phyloP scores from a whole-genome alignment of 23 tunicate genomes.

The Halocynthia aurantium region DNA sequence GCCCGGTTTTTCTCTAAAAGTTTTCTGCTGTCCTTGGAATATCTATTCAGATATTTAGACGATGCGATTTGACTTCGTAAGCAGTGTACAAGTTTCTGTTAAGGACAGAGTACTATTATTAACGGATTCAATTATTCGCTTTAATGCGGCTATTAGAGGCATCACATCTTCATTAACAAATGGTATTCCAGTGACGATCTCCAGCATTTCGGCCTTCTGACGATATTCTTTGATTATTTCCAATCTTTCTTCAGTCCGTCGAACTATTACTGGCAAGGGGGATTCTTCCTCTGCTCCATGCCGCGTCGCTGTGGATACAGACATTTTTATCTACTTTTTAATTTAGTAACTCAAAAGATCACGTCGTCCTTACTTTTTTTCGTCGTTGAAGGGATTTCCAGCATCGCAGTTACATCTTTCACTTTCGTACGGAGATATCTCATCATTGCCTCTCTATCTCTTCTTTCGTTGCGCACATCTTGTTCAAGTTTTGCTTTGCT shows the following conservation, averaged over 20 bases:
- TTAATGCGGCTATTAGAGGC: not conserved
- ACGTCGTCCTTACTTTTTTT: slow-evolving; percentile 12
- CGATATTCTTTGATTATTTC: slow-evolving; percentile 29
- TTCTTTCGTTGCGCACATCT: slow-evolving; percentile 5
- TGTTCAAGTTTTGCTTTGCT: not conserved
- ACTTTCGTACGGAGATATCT: not conserved
- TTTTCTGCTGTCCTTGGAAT: not conserved
- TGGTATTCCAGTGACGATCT: slow-evolving; percentile 55
- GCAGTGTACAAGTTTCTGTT: not conserved
- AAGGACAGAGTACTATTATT: not conserved
- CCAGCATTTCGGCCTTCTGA: slow-evolving; percentile 32
- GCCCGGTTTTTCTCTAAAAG: not conserved
- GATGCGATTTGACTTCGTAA: not conserved
- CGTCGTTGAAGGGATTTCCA: not conserved
- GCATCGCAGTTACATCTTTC: not conserved
- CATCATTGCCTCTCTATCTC: not conserved
- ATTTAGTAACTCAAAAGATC: slow-evolving; percentile 5
- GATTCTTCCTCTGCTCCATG: not conserved
- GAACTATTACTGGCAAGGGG: slow-evolving; percentile 5
- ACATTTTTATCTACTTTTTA: not conserved
- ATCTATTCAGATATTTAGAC: not conserved
- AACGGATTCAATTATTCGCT: not conserved
- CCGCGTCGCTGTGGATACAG: slow-evolving; percentile 13
- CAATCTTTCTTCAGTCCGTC: slow-evolving; percentile 20
- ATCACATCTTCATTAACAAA: slow-evolving; percentile 31